Evolutionary conservation across 2,797 vertebrate genomes (phyloP).

Genomic region (Lepidocolaptes lacrymiger): DNA sequence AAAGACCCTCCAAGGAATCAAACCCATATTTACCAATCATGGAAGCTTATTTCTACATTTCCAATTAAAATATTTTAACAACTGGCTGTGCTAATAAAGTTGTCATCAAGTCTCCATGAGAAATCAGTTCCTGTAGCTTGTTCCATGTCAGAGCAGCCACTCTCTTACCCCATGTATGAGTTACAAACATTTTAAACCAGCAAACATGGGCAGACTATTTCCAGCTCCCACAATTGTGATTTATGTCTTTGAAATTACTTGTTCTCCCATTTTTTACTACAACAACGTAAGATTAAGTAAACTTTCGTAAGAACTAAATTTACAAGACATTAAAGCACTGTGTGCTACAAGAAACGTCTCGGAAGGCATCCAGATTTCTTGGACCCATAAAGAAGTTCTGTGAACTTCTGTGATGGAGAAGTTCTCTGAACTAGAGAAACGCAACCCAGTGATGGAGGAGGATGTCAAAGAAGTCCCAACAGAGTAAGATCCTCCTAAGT

Average conservation of each 20-base stretch:
- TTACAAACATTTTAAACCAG: background rate
- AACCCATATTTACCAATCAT: constrained; percentile 42
- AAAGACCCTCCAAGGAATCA: background rate
- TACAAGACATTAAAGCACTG: background rate
- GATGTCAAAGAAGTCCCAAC: background rate
- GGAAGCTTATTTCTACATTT: constrained; percentile 58
- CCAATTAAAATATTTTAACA: background rate
- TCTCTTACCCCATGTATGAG: background rate
- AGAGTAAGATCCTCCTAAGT: background rate
- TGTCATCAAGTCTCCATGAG: background rate
- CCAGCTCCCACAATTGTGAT: background rate
- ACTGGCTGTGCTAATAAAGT: background rate
- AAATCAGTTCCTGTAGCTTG: background rate
- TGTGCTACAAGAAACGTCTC: background rate
- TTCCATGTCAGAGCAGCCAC: background rate
- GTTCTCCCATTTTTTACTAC: background rate
- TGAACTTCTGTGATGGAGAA: background rate
- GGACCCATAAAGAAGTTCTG: background rate
- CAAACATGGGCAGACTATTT: background rate
- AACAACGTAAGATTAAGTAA: background rate
- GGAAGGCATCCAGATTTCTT: background rate
- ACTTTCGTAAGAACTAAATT: background rate
- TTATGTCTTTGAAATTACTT: background rate
- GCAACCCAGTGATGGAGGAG: background rate
- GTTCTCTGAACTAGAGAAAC: background rate